Percentiles rank a stretch among this genome's conserved stretches.
Conservation (phyloP, 2,797 vertebrate genomes). For the Galagoides demidoff region DNA sequence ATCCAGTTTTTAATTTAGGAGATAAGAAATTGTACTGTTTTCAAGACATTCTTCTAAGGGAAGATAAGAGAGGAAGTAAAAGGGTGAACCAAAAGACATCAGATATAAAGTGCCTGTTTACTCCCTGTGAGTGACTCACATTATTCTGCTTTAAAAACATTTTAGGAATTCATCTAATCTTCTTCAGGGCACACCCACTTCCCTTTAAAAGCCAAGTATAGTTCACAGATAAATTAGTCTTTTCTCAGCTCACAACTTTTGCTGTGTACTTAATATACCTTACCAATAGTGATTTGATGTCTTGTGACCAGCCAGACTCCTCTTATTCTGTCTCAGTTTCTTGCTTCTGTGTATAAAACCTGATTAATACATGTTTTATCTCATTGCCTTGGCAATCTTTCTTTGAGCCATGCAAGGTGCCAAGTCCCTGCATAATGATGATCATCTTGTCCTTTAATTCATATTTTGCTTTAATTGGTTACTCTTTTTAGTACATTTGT, state of each 20-base stretch:
- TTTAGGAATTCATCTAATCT: constrained; percentile 77
- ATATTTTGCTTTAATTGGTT: constrained; percentile 23
- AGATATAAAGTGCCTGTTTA: constrained; percentile 70
- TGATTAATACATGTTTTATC: constrained; percentile 20
- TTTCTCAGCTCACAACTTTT: constrained; percentile 64
- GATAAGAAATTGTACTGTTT: neutral
- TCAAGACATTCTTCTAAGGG: constrained; percentile 52
- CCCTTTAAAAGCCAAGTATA: constrained; percentile 26
- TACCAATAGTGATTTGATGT: constrained; percentile 29
- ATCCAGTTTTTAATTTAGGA: constrained; percentile 1
- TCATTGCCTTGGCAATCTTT: neutral
- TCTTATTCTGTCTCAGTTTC: constrained; percentile 29
- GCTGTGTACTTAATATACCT: constrained; percentile 3
- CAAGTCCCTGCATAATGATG: neutral
- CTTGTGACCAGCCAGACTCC: neutral
- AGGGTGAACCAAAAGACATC: constrained; percentile 60
- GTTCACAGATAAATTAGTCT: constrained; percentile 60
- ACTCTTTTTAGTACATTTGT: neutral
- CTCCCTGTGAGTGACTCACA: constrained; percentile 58
- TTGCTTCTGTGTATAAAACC: constrained; percentile 33
- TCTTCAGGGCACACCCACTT: constrained; percentile 55
- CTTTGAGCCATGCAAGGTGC: neutral
- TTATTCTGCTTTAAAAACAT: constrained; percentile 78
- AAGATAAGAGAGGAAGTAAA: constrained; percentile 74
- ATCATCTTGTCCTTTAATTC: neutral